These are phyloP conservation scores for Drosophila subobscura DNA, from an alignment of 1,140 invertebrate genomes.

Conservation along the genomic window DNA sequence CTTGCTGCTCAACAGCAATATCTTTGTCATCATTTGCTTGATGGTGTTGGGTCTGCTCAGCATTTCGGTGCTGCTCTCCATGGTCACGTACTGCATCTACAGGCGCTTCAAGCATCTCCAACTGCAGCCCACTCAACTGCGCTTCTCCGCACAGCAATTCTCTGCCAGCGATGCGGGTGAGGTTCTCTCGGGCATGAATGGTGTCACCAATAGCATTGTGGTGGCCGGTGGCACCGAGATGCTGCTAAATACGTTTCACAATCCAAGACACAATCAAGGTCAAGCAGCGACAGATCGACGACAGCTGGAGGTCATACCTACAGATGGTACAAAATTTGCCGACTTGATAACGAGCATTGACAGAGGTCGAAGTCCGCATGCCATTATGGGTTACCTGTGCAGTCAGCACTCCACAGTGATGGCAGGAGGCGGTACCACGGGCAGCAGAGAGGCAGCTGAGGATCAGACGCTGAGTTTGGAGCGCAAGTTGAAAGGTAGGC, in stretches of 20 bases:
- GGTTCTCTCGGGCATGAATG: background rate
- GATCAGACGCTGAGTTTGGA: slow-evolving; percentile 21
- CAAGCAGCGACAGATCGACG: too few relatives aligned
- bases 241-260: slow-evolving; percentile 15
- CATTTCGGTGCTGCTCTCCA: slow-evolving; percentile 57
- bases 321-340: too few relatives aligned
- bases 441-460: too few relatives aligned
- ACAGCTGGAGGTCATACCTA: too few relatives aligned
- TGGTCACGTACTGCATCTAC: slow-evolving; percentile 65
- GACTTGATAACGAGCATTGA: too few relatives aligned
- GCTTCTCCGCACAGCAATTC: slow-evolving; percentile 26
- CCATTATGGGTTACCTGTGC: too few relatives aligned
- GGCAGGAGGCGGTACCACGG: too few relatives aligned
- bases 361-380: too few relatives aligned
- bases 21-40: slow-evolving; percentile 54
- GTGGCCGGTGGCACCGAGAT: slow-evolving; percentile 34
- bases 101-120: slow-evolving; percentile 57
- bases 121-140: slow-evolving; percentile 30
- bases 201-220: background rate
- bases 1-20: slow-evolving; percentile 38
- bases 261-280: too few relatives aligned
- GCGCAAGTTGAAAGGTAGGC: slow-evolving; percentile 50
- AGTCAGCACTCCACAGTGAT: too few relatives aligned
- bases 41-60: slow-evolving; percentile 61
- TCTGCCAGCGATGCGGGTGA: background rate